These are phyloP conservation scores for Aeoliscus strigatus DNA, from an alignment of 2,797 vertebrate genomes.

Conservation along the genomic window DNA sequence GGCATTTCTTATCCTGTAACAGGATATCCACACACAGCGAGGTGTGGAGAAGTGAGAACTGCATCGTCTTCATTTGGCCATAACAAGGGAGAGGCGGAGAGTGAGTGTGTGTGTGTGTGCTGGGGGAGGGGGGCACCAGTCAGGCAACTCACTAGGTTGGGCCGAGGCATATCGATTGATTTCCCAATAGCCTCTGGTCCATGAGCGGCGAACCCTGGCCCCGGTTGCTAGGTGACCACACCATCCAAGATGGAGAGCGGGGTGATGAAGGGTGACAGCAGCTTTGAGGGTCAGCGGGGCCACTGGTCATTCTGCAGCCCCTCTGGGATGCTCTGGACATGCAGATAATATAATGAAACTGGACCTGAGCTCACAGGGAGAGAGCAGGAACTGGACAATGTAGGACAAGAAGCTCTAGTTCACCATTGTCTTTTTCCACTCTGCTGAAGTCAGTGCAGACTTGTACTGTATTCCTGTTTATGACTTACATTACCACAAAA, in stretches of 20 bases:
- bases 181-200: conserved; percentile 82
- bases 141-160: conserved; percentile 67
- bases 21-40: conserved; percentile 63
- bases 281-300: conserved; percentile 72
- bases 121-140: conserved; percentile 31
- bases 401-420: neutral
- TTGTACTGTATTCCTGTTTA: conserved; percentile 16
- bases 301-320: conserved; percentile 76
- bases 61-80: conserved; percentile 70
- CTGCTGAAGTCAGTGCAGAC: neutral
- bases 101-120: conserved; percentile 15
- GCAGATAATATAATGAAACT: conserved; percentile 68
- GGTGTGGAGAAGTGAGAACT: conserved; percentile 70
- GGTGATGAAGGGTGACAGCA: conserved; percentile 78
- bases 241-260: conserved; percentile 80
- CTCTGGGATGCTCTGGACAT: conserved; percentile 69
- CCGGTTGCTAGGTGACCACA: conserved; percentile 84
- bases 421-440: conserved; percentile 28
- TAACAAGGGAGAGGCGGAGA: conserved; percentile 57
- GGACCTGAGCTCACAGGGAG: conserved; percentile 41
- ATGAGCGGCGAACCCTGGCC: conserved; percentile 78
- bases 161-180: conserved; percentile 76
- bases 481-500: too few species aligned
- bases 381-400: conserved; percentile 26
- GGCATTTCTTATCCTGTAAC: conserved; percentile 68